Base-by-base conservation (phyloP, 2,797 vertebrate species). In the Danionella dracula region DNA sequence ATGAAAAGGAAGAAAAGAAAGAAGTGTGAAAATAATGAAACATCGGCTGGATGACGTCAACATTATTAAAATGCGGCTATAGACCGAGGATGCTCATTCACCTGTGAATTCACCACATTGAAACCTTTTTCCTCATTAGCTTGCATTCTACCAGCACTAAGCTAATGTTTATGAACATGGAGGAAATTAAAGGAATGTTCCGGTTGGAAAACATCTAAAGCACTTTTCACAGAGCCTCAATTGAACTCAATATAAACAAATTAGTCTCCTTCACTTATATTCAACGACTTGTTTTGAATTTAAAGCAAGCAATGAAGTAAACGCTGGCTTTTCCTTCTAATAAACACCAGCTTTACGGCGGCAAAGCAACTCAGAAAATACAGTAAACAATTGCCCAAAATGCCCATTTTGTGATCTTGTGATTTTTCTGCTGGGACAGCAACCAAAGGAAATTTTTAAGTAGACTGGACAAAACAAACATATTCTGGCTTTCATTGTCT, bases 1-100 rank as follows among this genome's bases (percentile, higher is more conserved):
- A 38, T 31, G 1, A 29, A 1, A 44, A 8, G 40, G 58, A 81
- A 70, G 65, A 61, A 57, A 44, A 42, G 61, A 62, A 4, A 57
- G 50, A 63, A 15, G 17, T 46, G 11, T 27, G 29, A n/a, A 13
- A 31, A 44, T 17, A 31, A 57, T 50, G 3, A 48, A 60, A 34
- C 21, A 12, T 42, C 41, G n/a, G 34, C 37, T 53, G 38, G 49
- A 53, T 34, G 61, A 44, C 10, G 20, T 44, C 38, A 44, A 16
- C 29, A 42, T 57, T 34, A 46, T n/a, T 13, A 46, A 8, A 45
- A 45, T 21, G 8, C 12, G 8, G 51, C n/a, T 16, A 15, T 10
- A 23, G 27, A 53, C 49, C 34, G 19, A 16, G 34, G 21, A 55
- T 16, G 61, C 16, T 64, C 38, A 64, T 44, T 51, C 27, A 53